A percentile compares a stretch with the other conserved stretches of the same genome.
Evolutionary conservation across 2,113 vertebrate genomes (phyloP).

Genomic region (Megaptera novaeangliae): DNA sequence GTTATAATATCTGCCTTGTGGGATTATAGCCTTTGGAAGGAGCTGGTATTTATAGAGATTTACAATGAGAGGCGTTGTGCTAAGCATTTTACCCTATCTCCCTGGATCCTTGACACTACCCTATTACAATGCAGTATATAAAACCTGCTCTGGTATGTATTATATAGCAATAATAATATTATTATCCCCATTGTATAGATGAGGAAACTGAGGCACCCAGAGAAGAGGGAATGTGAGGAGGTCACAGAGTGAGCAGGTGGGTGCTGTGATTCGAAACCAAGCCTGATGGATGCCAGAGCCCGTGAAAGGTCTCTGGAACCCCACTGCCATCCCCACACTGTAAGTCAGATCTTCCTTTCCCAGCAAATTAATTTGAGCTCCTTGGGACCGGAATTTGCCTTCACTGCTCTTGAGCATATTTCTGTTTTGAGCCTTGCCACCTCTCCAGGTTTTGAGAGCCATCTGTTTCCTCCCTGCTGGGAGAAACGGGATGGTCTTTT

Average conservation of each 20-base stretch:
- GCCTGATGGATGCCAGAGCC: too few relatives aligned
- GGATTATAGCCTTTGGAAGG: background rate
- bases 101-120: background rate
- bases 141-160: background rate
- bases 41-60: background rate
- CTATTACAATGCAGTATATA: background rate
- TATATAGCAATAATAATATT: too few relatives aligned
- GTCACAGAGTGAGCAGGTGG: background rate
- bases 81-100: background rate
- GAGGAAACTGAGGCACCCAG: background rate
- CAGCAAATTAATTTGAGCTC: background rate
- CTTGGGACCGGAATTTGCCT: background rate
- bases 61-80: background rate
- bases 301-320: accelerated
- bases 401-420: accelerated
- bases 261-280: background rate
- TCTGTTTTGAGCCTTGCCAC: constrained; percentile 6
- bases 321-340: accelerated
- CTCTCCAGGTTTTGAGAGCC: constrained; percentile 43
- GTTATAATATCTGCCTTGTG: background rate
- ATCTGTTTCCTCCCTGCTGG: background rate
- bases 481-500: background rate
- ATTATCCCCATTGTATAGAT: background rate
- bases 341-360: background rate
- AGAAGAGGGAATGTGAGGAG: background rate